Conservation (phyloP, 2,797 vertebrate species). For the Acanthis flammea region DNA sequence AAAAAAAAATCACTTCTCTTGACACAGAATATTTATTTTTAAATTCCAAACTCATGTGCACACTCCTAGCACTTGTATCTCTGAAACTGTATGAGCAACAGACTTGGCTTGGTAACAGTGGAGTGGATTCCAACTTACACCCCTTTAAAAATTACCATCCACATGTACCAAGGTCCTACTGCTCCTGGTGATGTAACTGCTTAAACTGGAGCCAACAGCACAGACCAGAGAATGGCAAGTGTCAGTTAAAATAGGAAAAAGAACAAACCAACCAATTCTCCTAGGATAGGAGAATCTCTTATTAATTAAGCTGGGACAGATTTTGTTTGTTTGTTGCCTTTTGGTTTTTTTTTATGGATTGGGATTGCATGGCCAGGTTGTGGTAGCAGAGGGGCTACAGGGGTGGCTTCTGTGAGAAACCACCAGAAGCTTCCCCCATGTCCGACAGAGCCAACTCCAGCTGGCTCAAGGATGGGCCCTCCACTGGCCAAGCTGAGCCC, state of each 20-base stretch:
- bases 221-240: background rate
- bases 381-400: background rate
- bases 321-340: background rate
- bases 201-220: background rate
- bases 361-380: background rate
- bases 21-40: background rate
- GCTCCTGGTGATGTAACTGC: background rate
- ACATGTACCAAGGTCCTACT: background rate
- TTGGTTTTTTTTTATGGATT: background rate
- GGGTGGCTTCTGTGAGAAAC: background rate
- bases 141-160: background rate
- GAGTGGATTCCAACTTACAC: background rate
- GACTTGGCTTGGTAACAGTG: background rate
- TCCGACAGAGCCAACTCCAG: background rate
- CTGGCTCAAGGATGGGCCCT: accelerated
- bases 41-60: background rate
- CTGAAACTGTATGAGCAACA: background rate
- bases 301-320: background rate
- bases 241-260: background rate
- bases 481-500: background rate
- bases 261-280: background rate
- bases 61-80: background rate
- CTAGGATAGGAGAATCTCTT: background rate
- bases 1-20: background rate
- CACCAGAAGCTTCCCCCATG: background rate